Base-by-base conservation (phyloP, 2,888 invertebrate species). In the Monoplex corrugatus region DNA sequence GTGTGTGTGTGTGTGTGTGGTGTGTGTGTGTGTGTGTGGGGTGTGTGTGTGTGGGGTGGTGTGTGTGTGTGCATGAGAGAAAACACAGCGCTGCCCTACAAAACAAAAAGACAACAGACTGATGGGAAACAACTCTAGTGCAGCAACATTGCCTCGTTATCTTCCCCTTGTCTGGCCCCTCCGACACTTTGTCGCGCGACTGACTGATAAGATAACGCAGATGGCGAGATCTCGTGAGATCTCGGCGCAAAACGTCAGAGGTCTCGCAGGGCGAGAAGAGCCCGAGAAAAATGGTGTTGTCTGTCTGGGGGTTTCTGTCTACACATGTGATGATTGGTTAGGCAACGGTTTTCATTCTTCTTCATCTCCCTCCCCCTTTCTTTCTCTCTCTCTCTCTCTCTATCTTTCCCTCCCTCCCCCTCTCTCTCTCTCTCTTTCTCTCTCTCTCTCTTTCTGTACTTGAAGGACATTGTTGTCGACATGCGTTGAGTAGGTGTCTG, bases 111-210 rank as follows among this genome's bases (percentile, higher is more conserved):
- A 38, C 38, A 75, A n/a, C 38, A 75, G 10, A n/a, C n/a, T 38
- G 57, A 75, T 16, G 68, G 16, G 68, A 28, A 72, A n/a, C 68
- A 72, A n/a, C 2, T 72, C 28, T 72, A n/a, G 68, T n/a, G 68
- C 57, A 72, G 28, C 23, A 75, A 16, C 35, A 75, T 35, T 16
- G 10, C 50, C 50, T 50, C 28, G 50, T 50, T 84, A 84, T 84
- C 84, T 84, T 28, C 19, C 38, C 28, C 84, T 84, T 38, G 57
- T 84, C 84, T 84, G 35, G 32, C 23, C 45, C 45, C 32, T 32
- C 84, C 84, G 84, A 57, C 84, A 57, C 45, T 16, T 84, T 84
- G 84, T 84, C 84, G 84, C 84, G 84, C 84, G 84, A 84, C 44
- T 72, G 45, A 45, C 75, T 40, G 63, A 72, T 86, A 72, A 86